These are phyloP conservation scores for Phasia obesa DNA, from an alignment of 2,888 invertebrate genomes.

Conservation along the genomic window DNA sequence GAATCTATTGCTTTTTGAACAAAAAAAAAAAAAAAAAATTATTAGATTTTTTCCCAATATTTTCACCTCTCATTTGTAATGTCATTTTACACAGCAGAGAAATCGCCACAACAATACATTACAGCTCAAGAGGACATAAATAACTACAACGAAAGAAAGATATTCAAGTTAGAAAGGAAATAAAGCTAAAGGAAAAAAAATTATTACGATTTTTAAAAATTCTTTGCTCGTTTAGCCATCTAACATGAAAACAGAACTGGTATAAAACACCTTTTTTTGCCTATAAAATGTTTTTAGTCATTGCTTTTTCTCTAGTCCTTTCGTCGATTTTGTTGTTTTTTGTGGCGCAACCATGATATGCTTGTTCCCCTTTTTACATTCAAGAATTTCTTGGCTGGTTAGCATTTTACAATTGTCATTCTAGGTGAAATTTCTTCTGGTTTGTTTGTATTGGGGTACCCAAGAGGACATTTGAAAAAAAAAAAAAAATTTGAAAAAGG, in stretches of 20 bases:
- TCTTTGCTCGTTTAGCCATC: constrained; percentile 6
- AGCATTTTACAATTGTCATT: constrained; percentile 53
- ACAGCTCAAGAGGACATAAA: constrained; percentile 42
- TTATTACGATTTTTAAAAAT: constrained; percentile 1
- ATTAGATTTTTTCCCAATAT: constrained; percentile 45
- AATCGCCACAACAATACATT: constrained; percentile 55
- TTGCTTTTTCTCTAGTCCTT: neutral
- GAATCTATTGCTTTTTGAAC: constrained; percentile 42
- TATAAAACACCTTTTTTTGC: constrained; percentile 49
- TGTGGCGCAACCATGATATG: constrained; percentile 46
- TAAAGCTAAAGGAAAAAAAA: constrained; percentile 5
- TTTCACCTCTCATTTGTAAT: constrained; percentile 64
- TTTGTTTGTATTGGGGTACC: constrained; percentile 9
- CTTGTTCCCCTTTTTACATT: constrained; percentile 37
- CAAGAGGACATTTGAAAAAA: constrained; percentile 46
- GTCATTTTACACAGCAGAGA: constrained; percentile 25
- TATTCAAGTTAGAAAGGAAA: constrained; percentile 31
- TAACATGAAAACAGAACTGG: neutral
- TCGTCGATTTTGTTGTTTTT: neutral
- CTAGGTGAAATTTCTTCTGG: constrained; percentile 12
- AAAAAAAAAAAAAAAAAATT: constrained; percentile 41
- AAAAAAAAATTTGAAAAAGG: neutral
- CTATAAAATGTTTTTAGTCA: constrained; percentile 47
- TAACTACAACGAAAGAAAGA: constrained; percentile 37
- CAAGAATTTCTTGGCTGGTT: constrained; percentile 51